A percentile compares a stretch with the other conserved stretches of the same genome.
phyloP scores from a whole-genome alignment of 1,140 invertebrate species.

The Heterodera schachtii region DNA sequence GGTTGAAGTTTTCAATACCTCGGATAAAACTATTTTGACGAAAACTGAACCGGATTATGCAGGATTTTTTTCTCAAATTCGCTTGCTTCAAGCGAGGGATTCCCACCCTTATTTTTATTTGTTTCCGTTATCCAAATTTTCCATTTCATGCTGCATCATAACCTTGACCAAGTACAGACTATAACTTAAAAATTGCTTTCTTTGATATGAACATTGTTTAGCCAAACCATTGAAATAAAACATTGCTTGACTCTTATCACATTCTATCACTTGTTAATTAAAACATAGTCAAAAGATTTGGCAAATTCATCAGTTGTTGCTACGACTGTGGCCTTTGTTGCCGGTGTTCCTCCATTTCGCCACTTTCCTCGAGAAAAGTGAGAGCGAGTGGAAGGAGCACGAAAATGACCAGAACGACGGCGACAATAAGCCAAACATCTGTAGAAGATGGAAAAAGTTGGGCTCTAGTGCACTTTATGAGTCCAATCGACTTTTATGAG shows the following conservation, averaged over 20 bases:
- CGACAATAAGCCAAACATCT: conserved; percentile 42
- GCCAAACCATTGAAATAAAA: not conserved
- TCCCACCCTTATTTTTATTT: too few species aligned
- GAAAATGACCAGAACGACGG: conserved; percentile 39
- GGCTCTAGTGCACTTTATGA: too few species aligned
- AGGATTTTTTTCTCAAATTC: too few species aligned
- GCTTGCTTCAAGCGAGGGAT: too few species aligned
- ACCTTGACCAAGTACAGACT: not conserved
- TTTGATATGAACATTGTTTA: conserved; percentile 1
- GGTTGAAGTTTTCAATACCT: too few species aligned
- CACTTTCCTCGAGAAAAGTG: conserved; percentile 42
- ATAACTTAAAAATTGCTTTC: not conserved
- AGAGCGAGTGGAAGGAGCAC: conserved; percentile 39
- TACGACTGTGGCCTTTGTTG: conserved; percentile 29
- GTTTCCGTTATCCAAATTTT: too few species aligned
- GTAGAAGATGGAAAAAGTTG: too few species aligned
- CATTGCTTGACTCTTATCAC: not conserved
- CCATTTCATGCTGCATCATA: not conserved
- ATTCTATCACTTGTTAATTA: not conserved
- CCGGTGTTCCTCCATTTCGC: conserved; percentile 40
- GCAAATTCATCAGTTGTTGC: not conserved
- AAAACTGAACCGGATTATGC: too few species aligned
- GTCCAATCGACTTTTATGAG: too few species aligned
- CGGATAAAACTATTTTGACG: too few species aligned
- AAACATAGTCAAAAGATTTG: not conserved